Percentiles rank a stretch among this genome's conserved stretches.
Evolutionary conservation across 2,888 invertebrate genomes (phyloP).

Genomic region (Belgica antarctica): DNA sequence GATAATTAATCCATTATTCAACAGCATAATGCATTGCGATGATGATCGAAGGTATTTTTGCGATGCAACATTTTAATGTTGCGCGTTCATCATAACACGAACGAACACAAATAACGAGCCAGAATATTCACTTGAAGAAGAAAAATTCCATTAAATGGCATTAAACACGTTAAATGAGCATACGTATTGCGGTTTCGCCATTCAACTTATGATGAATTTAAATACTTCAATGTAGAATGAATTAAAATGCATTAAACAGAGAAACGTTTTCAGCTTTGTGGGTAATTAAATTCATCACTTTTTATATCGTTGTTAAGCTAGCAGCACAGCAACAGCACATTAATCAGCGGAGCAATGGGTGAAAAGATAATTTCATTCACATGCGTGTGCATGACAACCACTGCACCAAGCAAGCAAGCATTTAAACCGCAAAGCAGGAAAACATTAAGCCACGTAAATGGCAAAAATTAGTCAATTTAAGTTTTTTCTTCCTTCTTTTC

Average conservation of each 20-base stretch:
- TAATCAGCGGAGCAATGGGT: constrained; percentile 15
- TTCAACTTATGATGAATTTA: constrained; percentile 27
- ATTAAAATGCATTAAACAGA: constrained; percentile 32
- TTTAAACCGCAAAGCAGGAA: not conserved
- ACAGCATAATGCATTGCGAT: constrained; percentile 34
- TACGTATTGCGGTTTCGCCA: constrained; percentile 13
- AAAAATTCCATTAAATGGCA: constrained; percentile 38
- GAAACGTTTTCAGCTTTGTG: constrained; percentile 32
- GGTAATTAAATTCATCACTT: constrained; percentile 28
- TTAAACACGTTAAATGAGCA: constrained; percentile 42
- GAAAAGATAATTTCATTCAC: not conserved
- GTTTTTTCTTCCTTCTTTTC: constrained; percentile 7
- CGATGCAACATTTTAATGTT: constrained; percentile 28
- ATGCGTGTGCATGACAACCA: constrained; percentile 9
- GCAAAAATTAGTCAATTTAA: constrained; percentile 18
- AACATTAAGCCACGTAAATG: constrained; percentile 27
- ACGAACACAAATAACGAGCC: constrained; percentile 22
- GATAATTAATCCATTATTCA: constrained; percentile 42
- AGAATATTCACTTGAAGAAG: not conserved
- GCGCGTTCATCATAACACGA: constrained; percentile 30
- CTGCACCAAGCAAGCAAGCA: not conserved
- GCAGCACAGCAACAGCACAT: constrained; percentile 17
- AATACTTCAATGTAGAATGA: constrained; percentile 8
- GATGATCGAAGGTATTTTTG: constrained; percentile 27
- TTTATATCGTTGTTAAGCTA: constrained; percentile 4